Conservation (phyloP, 2,888 invertebrate species). For the Drosophila flavopinicola region DNA sequence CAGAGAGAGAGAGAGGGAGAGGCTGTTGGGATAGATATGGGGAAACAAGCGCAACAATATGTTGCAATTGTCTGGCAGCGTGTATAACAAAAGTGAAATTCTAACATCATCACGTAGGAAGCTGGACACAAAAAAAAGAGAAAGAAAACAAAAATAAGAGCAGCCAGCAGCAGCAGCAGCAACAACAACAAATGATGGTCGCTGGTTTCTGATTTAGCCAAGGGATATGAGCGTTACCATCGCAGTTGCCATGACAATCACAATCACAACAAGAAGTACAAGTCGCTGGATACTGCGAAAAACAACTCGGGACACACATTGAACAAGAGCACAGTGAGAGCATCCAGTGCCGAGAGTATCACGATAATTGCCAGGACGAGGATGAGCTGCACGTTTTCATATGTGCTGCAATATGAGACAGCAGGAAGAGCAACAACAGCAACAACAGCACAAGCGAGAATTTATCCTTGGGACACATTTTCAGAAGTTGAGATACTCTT, state of each 20-base stretch:
- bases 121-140: slow-evolving; percentile 21
- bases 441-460: not conserved
- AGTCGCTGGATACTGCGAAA: slow-evolving; percentile 40
- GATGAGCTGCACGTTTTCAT: slow-evolving; percentile 34
- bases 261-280: slow-evolving; percentile 58
- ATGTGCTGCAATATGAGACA: slow-evolving; percentile 34
- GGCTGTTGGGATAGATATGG: slow-evolving; percentile 16
- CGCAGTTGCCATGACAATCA: slow-evolving; percentile 70
- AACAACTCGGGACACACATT: slow-evolving; percentile 20
- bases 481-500: slow-evolving; percentile 11
- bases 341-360: slow-evolving; percentile 43
- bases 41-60: slow-evolving; percentile 63
- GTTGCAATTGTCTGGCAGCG: slow-evolving; percentile 63
- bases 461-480: not conserved
- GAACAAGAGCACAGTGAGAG: slow-evolving; percentile 2
- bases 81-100: slow-evolving; percentile 64
- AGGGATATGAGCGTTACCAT: slow-evolving; percentile 56
- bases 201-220: slow-evolving; percentile 55
- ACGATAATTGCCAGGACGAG: slow-evolving; percentile 63
- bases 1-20: not conserved
- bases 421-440: not conserved
- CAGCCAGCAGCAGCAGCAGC: slow-evolving; percentile 10
- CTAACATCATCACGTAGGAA: slow-evolving; percentile 65
- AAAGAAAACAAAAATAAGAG: slow-evolving; percentile 14
- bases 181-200: slow-evolving; percentile 20